Percentiles rank a stretch among this genome's conserved stretches.
These are phyloP conservation scores for Phymorhynchus buccinoides DNA, from an alignment of 1,140 invertebrate species.

Conservation along the genomic window DNA sequence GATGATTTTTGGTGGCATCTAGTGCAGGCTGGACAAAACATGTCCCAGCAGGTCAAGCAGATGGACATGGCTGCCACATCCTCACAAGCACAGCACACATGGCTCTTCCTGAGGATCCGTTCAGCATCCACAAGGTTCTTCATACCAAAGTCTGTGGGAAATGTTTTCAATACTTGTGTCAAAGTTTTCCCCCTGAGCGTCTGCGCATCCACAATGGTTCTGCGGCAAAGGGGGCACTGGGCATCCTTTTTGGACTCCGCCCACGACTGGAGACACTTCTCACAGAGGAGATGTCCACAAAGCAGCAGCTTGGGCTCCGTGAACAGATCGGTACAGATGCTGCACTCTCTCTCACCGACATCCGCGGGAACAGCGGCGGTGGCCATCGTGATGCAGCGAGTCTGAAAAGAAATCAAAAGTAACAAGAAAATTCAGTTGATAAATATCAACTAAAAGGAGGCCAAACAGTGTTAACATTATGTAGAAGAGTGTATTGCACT, in stretches of 20 bases:
- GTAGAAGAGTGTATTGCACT: no score
- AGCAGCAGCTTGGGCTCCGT: conserved; percentile 2
- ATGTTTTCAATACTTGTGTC: background rate
- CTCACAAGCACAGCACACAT: background rate
- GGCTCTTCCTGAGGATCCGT: background rate
- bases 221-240: background rate
- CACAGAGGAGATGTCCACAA: conserved; percentile 1
- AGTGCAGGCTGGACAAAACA: background rate
- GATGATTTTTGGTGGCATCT: background rate
- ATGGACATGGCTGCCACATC: background rate
- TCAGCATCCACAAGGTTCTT: background rate
- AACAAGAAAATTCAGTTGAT: no score
- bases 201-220: background rate
- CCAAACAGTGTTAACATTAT: no score
- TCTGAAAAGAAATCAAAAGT: no score
- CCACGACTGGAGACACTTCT: background rate
- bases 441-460: no score
- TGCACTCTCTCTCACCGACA: background rate
- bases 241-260: background rate
- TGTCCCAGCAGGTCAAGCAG: background rate
- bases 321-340: background rate
- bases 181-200: no score
- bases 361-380: no score
- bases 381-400: no score
- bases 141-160: conserved; percentile 6